Evolutionary conservation across 2,113 vertebrate species (phyloP).

Genomic region (Thunnus thynnus): DNA sequence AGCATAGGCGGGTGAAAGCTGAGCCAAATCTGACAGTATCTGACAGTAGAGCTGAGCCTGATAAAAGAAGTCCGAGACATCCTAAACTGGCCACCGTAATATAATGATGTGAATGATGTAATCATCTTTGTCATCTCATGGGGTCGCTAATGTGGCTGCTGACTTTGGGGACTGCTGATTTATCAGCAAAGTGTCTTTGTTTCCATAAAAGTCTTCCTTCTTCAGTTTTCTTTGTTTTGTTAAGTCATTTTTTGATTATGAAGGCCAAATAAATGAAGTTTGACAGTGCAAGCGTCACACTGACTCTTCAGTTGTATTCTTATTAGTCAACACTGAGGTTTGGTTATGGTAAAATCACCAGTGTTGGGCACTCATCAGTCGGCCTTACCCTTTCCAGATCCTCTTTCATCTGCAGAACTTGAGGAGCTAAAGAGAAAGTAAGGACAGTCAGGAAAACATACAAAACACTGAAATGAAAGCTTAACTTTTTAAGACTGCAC

Average conservation of each 20-base stretch:
- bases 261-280: too few relatives aligned
- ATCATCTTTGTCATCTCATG: background rate
- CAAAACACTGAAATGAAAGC: background rate
- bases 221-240: constrained; percentile 1
- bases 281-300: background rate
- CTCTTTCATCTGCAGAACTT: constrained; percentile 79
- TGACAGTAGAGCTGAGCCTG: too few relatives aligned
- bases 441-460: constrained; percentile 1
- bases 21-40: background rate
- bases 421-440: constrained; percentile 69
- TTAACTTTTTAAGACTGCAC: background rate
- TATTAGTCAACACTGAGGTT: constrained; percentile 10
- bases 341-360: constrained; percentile 24
- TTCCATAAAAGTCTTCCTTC: background rate
- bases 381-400: constrained; percentile 84
- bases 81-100: too few relatives aligned
- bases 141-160: background rate
- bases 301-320: background rate
- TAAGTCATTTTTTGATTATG: background rate
- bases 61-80: too few relatives aligned
- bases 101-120: too few relatives aligned
- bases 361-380: background rate
- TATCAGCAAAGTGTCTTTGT: background rate
- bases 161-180: background rate
- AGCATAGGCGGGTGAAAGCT: background rate